These are phyloP conservation scores for Gasteruption jaculator DNA, from an alignment of 2,888 invertebrate species.

Conservation along the genomic window DNA sequence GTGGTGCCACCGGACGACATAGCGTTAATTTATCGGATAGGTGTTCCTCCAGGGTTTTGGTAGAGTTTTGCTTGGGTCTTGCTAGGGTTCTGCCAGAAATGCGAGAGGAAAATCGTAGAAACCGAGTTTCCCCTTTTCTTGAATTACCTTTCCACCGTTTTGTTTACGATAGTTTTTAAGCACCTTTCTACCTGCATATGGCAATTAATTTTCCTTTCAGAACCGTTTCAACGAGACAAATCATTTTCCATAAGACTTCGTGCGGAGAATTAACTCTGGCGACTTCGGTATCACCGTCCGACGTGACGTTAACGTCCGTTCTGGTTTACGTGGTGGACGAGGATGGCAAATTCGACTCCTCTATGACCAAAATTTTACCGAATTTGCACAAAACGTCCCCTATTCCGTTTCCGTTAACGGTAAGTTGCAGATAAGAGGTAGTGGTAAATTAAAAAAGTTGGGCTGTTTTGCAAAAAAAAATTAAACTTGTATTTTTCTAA, in stretches of 20 bases:
- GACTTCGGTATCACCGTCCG: conserved; percentile 22
- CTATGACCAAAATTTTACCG: conserved; percentile 41
- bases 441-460: not conserved
- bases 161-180: not conserved
- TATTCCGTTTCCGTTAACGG: conserved; percentile 35
- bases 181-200: not conserved
- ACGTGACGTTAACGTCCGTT: conserved; percentile 31
- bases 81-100: too few species aligned
- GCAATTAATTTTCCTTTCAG: conserved; percentile 27
- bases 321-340: conserved; percentile 41
- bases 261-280: conserved; percentile 23
- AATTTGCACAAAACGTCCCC: conserved; percentile 29
- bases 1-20: too few species aligned
- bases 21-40: too few species aligned
- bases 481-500: too few species aligned
- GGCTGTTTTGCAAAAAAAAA: too few species aligned
- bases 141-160: not conserved
- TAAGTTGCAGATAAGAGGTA: conserved; percentile 29
- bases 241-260: conserved; percentile 38
- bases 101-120: too few species aligned
- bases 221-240: conserved; percentile 31
- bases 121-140: too few species aligned
- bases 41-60: too few species aligned
- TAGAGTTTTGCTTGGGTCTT: too few species aligned
- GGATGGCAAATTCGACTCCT: conserved; percentile 36